Percentiles rank a stretch among this genome's conserved stretches.
Evolutionary conservation across 2,113 vertebrate species (phyloP).

Genomic region (Stegostoma tigrinum): DNA sequence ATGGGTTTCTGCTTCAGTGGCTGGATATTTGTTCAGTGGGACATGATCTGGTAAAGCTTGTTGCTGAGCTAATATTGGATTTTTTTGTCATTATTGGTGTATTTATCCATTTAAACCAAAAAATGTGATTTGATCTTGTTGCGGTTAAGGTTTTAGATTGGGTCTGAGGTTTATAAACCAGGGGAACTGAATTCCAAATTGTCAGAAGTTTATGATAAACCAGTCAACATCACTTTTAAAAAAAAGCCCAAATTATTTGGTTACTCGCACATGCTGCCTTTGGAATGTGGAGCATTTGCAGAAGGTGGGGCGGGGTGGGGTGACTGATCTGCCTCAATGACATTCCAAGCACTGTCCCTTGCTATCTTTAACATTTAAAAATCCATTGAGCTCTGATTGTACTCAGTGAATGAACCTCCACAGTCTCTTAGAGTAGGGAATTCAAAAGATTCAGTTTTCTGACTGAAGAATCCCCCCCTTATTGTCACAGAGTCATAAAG

Average conservation of each 20-base stretch:
- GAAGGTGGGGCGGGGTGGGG: too few species aligned
- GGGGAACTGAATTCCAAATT: neutral
- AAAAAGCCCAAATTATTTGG: neutral
- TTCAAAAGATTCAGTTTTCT: too few species aligned
- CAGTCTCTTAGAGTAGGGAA: too few species aligned
- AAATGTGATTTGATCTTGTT: neutral
- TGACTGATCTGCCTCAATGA: too few species aligned
- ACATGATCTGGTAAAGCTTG: conserved; percentile 46
- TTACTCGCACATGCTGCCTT: neutral
- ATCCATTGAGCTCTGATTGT: too few species aligned
- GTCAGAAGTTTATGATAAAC: neutral
- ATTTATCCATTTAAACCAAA: neutral
- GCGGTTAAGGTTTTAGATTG: neutral
- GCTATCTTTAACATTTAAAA: too few species aligned
- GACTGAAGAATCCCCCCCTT: too few species aligned
- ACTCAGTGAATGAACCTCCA: too few species aligned
- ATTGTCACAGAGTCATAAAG: too few species aligned
- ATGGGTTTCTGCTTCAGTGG: conserved; percentile 48
- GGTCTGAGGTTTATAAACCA: neutral
- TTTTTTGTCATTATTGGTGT: neutral
- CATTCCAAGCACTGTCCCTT: too few species aligned
- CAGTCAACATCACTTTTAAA: neutral
- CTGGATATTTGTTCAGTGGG: conserved; percentile 45
- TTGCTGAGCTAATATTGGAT: conserved; percentile 38
- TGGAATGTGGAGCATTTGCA: neutral